phyloP scores from a whole-genome alignment of 2,888 invertebrate species.

The Drosophila pullipes region DNA sequence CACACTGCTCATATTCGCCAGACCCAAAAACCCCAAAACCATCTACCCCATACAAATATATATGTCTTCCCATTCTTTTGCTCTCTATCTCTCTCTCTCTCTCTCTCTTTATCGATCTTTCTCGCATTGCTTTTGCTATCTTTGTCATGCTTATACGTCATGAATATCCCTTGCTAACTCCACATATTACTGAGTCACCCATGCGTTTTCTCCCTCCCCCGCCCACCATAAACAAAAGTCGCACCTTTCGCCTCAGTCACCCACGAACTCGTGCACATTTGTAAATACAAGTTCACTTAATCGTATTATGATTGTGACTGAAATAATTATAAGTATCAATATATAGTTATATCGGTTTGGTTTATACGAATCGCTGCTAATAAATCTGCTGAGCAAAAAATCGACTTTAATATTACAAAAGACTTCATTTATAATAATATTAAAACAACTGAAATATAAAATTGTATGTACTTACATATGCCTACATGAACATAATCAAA shows the following conservation, averaged over 20 bases:
- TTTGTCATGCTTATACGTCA: slow-evolving; percentile 40
- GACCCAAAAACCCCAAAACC: slow-evolving; percentile 2
- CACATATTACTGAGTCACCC: slow-evolving; percentile 18
- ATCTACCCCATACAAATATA: slow-evolving; percentile 9
- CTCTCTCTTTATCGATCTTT: slow-evolving; percentile 23
- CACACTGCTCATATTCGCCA: slow-evolving; percentile 40
- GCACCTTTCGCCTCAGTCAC: slow-evolving; percentile 27
- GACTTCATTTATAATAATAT: neutral
- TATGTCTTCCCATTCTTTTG: slow-evolving; percentile 6
- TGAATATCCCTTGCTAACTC: slow-evolving; percentile 18
- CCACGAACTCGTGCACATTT: slow-evolving; percentile 16
- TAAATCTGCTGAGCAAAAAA: neutral
- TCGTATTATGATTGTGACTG: neutral
- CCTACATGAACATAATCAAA: neutral
- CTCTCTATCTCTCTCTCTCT: slow-evolving; percentile 12
- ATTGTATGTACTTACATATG: neutral
- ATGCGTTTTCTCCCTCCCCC: slow-evolving; percentile 2
- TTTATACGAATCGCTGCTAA: neutral
- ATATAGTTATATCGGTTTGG: neutral
- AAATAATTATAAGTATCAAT: no score
- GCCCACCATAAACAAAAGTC: slow-evolving; percentile 6
- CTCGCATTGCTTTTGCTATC: slow-evolving; percentile 42
- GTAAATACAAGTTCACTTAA: slow-evolving; percentile 31
- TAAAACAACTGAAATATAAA: neutral
- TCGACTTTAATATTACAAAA: neutral